Evolutionary conservation across 2,113 vertebrate species (phyloP), one percentile per base, ranked within the genome.

Genomic region (Corythornis cristatus): DNA sequence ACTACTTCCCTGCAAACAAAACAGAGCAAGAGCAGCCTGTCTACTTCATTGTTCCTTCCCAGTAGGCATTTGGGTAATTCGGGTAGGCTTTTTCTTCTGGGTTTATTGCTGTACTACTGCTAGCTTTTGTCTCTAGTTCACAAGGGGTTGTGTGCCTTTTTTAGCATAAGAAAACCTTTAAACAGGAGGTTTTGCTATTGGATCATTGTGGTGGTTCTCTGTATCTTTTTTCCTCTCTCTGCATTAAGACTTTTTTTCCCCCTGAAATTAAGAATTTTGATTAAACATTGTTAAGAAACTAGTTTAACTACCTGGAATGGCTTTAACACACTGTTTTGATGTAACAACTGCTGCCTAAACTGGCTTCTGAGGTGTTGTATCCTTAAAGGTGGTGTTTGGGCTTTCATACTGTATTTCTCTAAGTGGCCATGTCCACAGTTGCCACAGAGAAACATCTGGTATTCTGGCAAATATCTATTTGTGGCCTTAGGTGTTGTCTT

Each of bases 121-220:
- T 97, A 70, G 94, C 97, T 96, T 96, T 97, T 97, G 96, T 97
- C 93, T 96, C 95, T 96, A 97, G 97, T 95, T 96, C 93, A 95
- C 93, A 89, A 89, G 29, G 88, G 96, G 96, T 97, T 97, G 96
- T 97, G 92, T 97, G 93, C 95, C 96, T 97, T 96, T 96, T 87
- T 97, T 97, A 97, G 96, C 95, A 90, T 97, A 97, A 97, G 96
- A 96, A 96, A 96, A 95, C 62, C 67, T 77, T 95, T 86, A 48
- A 84, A 71, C 56, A 25, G 56, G 83, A 96, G 83, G 85, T 97
- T 97, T 96, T 95, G 86, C 90, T 94, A 42, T 94, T 88, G 92
- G 95, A 81, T 95, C 93, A 42, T 85, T 88, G 95, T 92, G 91
- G 89, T 93, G 93, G 90, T 89, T 93, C 83, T 95, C 92, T 96